Base-by-base conservation (phyloP, 2,888 invertebrate species). In the Cheilosia vernalis region DNA sequence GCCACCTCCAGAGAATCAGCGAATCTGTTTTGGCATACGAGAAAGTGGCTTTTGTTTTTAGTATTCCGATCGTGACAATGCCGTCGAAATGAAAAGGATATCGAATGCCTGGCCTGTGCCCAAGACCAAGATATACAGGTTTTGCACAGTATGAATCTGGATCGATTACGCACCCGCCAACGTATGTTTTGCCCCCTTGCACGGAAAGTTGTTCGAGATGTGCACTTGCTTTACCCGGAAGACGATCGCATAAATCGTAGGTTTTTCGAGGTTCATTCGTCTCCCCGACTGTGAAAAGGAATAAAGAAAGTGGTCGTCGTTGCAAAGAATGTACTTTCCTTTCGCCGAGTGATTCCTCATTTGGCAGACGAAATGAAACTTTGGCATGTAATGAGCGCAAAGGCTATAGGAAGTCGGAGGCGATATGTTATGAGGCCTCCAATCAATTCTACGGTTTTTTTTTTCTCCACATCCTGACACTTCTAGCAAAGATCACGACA, bases 71-170 rank as follows among this genome's bases (percentile, higher is more conserved):
- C 74, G 64, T 76, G 67, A 63, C 64, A 69, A 70, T 79, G 80
- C 66, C 79, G 79, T 74, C 60, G 80, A 84, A 84, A 84, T 84
- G 84, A 84, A 84, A 84, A 84, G 80, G 80, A 84, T 84, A 55
- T 51, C 58, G 61, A 30, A 30, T 30, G n/a, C n/a, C 9, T 7
- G 9, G 7, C 15, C 7, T 9, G 33, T 9, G 33, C 33, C 27
- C 55, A 27, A 51, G 21, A 24, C 30, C 44, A 47, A 66, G 66
- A 78, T 63, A 78, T 30, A 78, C 83, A 56, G 83, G 83, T 83
- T 83, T 83, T 78, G 49, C 53, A 17, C 30, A 9, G 33, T 49
- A 51, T 33, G 74, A 47, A 84, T 80, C 80, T 84, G 74, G 80
- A 80, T 74, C 74, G 84, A 84, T 84, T 83, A 78, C 67, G 83